Evolutionary conservation across 2,888 invertebrate genomes (phyloP), one percentile per base, ranked within the genome.

Genomic region (Caenorhabditis japonica): DNA sequence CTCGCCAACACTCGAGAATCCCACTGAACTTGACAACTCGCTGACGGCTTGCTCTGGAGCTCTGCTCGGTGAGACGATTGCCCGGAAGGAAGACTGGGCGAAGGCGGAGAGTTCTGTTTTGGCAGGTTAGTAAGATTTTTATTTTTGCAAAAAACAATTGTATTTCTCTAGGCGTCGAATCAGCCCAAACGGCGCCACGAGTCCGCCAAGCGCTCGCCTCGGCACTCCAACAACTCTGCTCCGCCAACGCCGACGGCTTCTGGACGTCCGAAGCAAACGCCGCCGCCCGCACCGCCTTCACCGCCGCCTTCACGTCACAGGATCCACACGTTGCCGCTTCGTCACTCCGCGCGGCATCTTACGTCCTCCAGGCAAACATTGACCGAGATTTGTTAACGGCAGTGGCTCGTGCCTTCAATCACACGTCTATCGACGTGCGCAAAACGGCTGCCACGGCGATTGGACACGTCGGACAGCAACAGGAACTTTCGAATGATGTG

Each of bases 381-480:
- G 94, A 41, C 91, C 95, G 52, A 90, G 95, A 81, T 93, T 93
- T 69, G 92, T 93, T 83, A 93, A 93, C 51, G 94, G 94, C 75
- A 4, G 56, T 84, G 12, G 79, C 76, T 4, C 53, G 78, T 7
- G 36, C 78, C 1, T 86, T 97, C 93, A 97, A 97, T 90, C 94
- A 96, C 89, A 91, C 90, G 66, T 94, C 92, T 87, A 96, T 95
- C 89, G 97, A 82, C 23, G 82, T 82, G 8, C 52, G 79, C 34
- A 71, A 74, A 38, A 59, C 75, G 7, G 74, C 73, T 3, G 76
- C 76, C 17, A 53, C 71, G 12, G 75, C 56, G 1, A 43, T 83
- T 27, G 75, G 75, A 38, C 74, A 81, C 58, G 71, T 78, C 15
- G 64, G 70, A 47, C 21, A 41, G 7, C 21, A n/a, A 17, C 43